Evolutionary conservation across 2,113 vertebrate genomes (phyloP), one percentile per base, ranked within the genome.

Genomic region (Amblyopsis rosae): DNA sequence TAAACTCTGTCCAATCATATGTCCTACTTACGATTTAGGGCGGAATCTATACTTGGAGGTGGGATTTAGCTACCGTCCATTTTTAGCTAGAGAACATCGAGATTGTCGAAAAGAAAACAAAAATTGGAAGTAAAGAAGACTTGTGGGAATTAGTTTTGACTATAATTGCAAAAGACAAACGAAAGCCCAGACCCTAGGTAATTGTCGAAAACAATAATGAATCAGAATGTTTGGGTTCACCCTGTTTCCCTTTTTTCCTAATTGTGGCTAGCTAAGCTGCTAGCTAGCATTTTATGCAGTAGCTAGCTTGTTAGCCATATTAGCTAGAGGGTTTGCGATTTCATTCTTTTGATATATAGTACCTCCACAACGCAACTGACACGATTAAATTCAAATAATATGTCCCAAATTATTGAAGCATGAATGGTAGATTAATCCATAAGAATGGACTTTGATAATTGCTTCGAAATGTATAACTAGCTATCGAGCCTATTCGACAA

Each of bases 1-100:
- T 65, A 12, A 41, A 4, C 9, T 13, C 0, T n/a, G 62, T 63
- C 84, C 87, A 92, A 91, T 91, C 71, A 80, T 1, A 75, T 50
- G 1, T 3, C 54, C 17, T 3, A 45, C 9, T 65, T 77, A 9
- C 0, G 70, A 13, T 80, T 88, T 82, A 70, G 79, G 86, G 86
- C 76, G 82, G 88, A 75, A 16, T 63, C 33, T 1, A 1, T 48
- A 59, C 8, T 57, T 67, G 71, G 81, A 87, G 86, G 87, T 88
- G 90, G 87, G 90, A 88, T 82, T 89, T 82, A 85, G 85, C 80
- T 77, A 85, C 82, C 92, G 91, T 89, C 93, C 93, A 93, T 93
- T 91, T 93, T 93, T 90, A 91, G 86, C 89, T 89, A 89, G 89
- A 89, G 82, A 91, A 89, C 84, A 87, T 73, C 84, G 82, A 89